Base-by-base conservation (phyloP, 2,113 vertebrate genomes). In the Melanerpes aurifrons region DNA sequence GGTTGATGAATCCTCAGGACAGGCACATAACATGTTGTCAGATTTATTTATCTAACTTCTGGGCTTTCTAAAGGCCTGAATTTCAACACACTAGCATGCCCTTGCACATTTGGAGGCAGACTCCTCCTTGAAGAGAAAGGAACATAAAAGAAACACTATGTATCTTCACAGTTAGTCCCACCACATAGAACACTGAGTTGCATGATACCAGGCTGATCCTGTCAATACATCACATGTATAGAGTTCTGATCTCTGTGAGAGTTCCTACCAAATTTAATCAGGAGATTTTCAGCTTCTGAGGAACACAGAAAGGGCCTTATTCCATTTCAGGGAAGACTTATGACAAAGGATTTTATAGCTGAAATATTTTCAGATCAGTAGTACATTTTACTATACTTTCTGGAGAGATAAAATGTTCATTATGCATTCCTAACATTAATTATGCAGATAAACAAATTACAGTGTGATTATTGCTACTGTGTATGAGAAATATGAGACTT, bases 181-280 rank as follows among this genome's bases (percentile, higher is more conserved):
- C 7, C 35, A 70, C 10, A 53, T 31, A 25, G 81, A 83, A 64
- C 31, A 25, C 57, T 47, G 25, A 74, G 71, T 37, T 56, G 22
- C 17, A 62, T 0, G 1, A 9, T 85, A 54, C 10, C 0, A 1
- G 21, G 26, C 16, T 59, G 29, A 80, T 67, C 40, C 26, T 77
- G 8, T 25, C 57, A 68, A 90, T 53, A 29, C 17, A 59, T 43
- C 6, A 25, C 28, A 26, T 45, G 48, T 9, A 53, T 47, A 8
- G 15, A 40, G 8, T 21, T 59, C 35, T 67, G 29, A n/a, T 53
- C 53, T 47, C 47, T 37, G 6, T 59, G 21, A 75, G 18, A 77
- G 20, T 22, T 70, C 13, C 37, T 24, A 75, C 25, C 7, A 74
- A 74, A 7, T 62, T 81, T 24, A 75, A 90, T 47, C 13, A 75